A percentile compares a stretch with the other conserved stretches of the same genome.
phyloP scores from a whole-genome alignment of 2,797 vertebrate species.

The Cyclura pinguis region DNA sequence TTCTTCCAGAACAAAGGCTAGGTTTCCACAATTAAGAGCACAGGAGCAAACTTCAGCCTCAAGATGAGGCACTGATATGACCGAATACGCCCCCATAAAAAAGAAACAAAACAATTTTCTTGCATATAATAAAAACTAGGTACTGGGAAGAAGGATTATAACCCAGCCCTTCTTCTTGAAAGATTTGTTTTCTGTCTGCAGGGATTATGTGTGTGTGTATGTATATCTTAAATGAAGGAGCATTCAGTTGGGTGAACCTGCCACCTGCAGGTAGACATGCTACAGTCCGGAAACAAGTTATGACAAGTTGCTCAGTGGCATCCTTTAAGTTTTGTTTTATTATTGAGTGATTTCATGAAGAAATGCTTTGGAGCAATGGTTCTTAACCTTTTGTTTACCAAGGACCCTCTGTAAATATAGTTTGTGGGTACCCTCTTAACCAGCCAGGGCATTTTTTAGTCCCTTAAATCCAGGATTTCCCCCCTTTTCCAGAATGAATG shows the following conservation, averaged over 20 bases:
- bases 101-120: neutral
- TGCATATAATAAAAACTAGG: neutral
- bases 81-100: neutral
- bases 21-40: neutral
- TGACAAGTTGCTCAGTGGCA: no score
- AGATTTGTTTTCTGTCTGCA: neutral
- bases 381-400: no score
- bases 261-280: no score
- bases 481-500: no score
- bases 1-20: neutral
- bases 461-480: no score
- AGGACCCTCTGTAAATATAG: no score
- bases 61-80: neutral
- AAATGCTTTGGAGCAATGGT: neutral
- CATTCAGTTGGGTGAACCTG: no score
- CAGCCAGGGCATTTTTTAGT: no score
- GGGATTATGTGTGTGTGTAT: neutral
- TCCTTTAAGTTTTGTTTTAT: neutral
- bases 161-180: neutral
- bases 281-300: neutral
- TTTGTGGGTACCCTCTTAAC: no score
- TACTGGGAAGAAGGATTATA: neutral
- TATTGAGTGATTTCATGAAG: neutral
- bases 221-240: neutral
- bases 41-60: neutral